Base-by-base conservation (phyloP, 2,797 vertebrate species). In the Pelobates cultripes region DNA sequence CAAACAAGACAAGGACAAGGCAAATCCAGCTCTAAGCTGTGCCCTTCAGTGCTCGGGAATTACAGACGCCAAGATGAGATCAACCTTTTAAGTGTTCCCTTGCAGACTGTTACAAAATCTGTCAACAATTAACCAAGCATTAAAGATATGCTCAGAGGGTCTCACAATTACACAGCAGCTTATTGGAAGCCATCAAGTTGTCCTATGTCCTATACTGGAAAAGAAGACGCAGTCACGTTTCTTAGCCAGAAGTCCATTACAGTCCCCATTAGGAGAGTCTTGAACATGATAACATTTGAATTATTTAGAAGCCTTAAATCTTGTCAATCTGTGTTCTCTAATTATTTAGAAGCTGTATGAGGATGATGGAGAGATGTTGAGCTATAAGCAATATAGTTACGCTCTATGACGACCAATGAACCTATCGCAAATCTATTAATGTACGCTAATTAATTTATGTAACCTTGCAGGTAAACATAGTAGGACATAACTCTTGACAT, bases 81-180 rank as follows among this genome's bases (percentile, higher is more conserved):
- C 80, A 83, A 79, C 74, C 86, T 85, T 80, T 77, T 75, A 78
- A 75, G 72, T 67, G 57, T 73, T 78, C 72, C 71, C 64, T 60
- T 76, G 78, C 67, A 79, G 78, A 73, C 70, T 73, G 77, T 75
- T 77, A 84, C 81, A 83, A 78, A 77, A 79, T 61, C 84, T 85
- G 81, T 84, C 84, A 87, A 80, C 69, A 85, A 80, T 85, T 85
- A 87, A 79, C 57, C 57, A 78, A 76, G 85, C 80, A 83, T 83
- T 78, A 70, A 82, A 82, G 76, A 80, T 74, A 77, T 28, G 67
- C 79, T 80, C 77, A 85, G 40, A 74, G 61, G 77, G 84, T 87
- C 77, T 75, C 71, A 85, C 77, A 81, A 76, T 78, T 84, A 82
- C 77, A 78, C 28, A 79, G 45, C 51, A 55, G 75, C 72, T 84